phyloP scores from a whole-genome alignment of 2,113 vertebrate species.

The Rutilus rutilus region DNA sequence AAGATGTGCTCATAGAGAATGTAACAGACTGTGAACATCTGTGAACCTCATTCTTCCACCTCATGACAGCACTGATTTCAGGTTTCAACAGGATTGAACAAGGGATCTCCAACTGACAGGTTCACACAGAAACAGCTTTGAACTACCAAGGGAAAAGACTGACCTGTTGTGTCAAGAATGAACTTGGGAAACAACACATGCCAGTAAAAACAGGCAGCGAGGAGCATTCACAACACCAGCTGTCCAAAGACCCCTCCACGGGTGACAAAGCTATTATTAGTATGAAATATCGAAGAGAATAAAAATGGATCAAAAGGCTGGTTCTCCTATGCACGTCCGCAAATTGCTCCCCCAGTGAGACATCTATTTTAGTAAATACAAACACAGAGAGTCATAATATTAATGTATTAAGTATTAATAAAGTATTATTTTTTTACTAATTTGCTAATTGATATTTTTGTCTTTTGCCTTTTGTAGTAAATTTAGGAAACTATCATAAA shows the following conservation, averaged over 20 bases:
- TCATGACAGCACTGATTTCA: background rate
- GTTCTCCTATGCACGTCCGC: slow-evolving; percentile 19
- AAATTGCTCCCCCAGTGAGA: slow-evolving; percentile 2
- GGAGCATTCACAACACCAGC: slow-evolving; percentile 66
- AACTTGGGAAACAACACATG: slow-evolving; percentile 50
- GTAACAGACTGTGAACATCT: background rate
- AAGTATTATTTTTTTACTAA: background rate
- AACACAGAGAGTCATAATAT: background rate
- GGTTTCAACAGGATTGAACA: slow-evolving; percentile 21
- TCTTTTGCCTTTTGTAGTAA: background rate
- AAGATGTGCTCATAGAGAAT: background rate
- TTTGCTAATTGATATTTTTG: background rate
- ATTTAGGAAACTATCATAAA: background rate
- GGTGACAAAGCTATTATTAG: slow-evolving; percentile 67
- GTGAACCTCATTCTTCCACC: background rate
- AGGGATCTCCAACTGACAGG: background rate
- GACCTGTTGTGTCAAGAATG: slow-evolving; percentile 49
- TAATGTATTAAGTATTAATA: no score
- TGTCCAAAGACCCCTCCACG: slow-evolving; percentile 59
- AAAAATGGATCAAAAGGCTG: slow-evolving; percentile 39
- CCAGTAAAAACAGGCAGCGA: slow-evolving; percentile 35
- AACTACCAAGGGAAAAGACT: slow-evolving; percentile 35
- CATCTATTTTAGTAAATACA: slow-evolving; percentile 12
- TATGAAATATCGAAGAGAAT: slow-evolving; percentile 56
- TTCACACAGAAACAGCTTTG: slow-evolving; percentile 13